Evolutionary conservation across 2,113 vertebrate species (phyloP), one percentile per base, ranked within the genome.

Genomic region (Chionomys nivalis): DNA sequence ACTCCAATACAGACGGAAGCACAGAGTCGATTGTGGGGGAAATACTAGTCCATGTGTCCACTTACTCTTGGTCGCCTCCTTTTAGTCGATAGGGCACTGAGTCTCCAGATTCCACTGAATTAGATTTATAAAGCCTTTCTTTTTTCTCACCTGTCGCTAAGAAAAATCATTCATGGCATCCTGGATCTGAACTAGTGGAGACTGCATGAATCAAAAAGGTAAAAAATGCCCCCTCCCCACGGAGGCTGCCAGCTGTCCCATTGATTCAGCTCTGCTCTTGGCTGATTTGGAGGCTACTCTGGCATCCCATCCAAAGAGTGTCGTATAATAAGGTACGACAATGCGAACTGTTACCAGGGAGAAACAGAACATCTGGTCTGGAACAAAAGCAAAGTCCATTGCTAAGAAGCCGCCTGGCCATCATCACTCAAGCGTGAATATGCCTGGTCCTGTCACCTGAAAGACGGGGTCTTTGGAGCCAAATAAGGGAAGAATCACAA

Each of bases 331-430:
- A 98, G 98, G 97, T 94, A 95, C 96, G 75, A 85, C 97, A 98
- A 97, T 96, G 96, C 97, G 98, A 96, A 97, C 97, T 87, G 98
- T 98, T 98, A 98, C 96, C 98, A 98, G 96, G 97, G 97, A 98
- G 98, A 98, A 98, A 98, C 44, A 97, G 98, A 98, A 98, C 98
- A 98, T 98, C 98, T 99, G 98, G 98, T 98, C 95, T 97, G 97
- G 98, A 98, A 98, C 97, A 98, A 98, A 98, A 96, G 93, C 98
- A 49, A 78, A 94, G 96, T 96, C 97, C 98, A 98, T 95, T 85
- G 58, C 95, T 97, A 93, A 98, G 97, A 92, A 92, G 93, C 92
- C 68, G 96, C 93, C 91, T 86, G 97, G 86, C 82, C 96, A 95
- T 96, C 97, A 95, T 85, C 91, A 23, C 95, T 96, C 97, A 93